Percentiles rank a stretch among this genome's conserved stretches.
phyloP scores from a whole-genome alignment of 1,140 invertebrate genomes.

The Hetaerina americana region DNA sequence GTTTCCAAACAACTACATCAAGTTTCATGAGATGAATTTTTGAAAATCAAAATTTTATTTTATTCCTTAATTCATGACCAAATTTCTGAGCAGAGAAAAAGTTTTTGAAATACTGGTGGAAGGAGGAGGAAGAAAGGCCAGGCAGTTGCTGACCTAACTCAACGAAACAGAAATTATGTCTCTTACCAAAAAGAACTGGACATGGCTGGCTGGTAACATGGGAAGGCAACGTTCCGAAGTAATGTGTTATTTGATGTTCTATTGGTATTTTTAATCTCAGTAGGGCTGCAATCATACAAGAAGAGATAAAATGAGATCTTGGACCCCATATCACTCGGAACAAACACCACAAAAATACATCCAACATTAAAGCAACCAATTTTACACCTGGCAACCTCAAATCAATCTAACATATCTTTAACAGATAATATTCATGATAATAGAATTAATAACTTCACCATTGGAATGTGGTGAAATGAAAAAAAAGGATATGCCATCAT shows the following conservation, averaged over 20 bases:
- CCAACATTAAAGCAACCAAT: neutral
- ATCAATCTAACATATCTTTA: too few relatives aligned
- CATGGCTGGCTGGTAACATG: conserved; percentile 8
- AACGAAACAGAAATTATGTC: neutral
- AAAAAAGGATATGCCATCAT: neutral
- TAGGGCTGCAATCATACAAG: neutral
- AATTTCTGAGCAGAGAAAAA: neutral
- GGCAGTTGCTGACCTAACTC: neutral
- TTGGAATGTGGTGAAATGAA: neutral
- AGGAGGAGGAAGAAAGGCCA: neutral
- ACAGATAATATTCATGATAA: neutral
- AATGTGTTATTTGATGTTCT: neutral
- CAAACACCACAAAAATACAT: too few relatives aligned
- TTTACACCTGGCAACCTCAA: too few relatives aligned
- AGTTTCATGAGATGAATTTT: too few relatives aligned
- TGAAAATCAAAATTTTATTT: too few relatives aligned
- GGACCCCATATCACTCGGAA: neutral
- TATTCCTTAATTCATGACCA: too few relatives aligned
- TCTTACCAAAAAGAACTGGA: conserved; percentile 6
- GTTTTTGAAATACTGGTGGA: neutral
- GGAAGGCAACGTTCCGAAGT: conserved; percentile 1
- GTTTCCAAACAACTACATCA: too few relatives aligned
- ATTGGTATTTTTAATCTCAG: conserved; percentile 1
- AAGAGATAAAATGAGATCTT: neutral
- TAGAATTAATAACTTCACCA: neutral